phyloP scores from a whole-genome alignment of 1,140 invertebrate species.

The Drosophila biarmipes region DNA sequence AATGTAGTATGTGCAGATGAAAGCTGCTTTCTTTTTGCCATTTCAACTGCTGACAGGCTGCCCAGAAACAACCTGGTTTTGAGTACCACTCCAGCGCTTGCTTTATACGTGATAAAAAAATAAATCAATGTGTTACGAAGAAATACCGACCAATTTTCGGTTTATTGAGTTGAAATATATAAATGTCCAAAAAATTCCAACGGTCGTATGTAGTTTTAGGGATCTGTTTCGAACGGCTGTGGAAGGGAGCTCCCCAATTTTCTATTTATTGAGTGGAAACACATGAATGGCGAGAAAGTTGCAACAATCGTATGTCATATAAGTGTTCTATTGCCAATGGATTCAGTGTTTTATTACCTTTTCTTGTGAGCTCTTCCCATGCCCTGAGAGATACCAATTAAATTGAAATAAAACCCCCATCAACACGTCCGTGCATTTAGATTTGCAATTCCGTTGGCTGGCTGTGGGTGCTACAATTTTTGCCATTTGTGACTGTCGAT shows the following conservation, averaged over 20 bases:
- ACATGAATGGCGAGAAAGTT: background rate
- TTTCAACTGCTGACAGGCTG: background rate
- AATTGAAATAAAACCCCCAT: conserved; percentile 10
- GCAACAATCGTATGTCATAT: too few species aligned
- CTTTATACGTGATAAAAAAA: background rate
- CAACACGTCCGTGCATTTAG: conserved; percentile 27
- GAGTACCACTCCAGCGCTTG: background rate
- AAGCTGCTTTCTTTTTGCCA: background rate
- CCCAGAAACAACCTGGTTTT: background rate
- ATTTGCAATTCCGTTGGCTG: conserved; percentile 9
- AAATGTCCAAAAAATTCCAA: too few species aligned
- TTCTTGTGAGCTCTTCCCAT: background rate
- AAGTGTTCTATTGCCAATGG: too few species aligned
- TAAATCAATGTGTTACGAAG: too few species aligned
- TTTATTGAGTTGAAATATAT: too few species aligned
- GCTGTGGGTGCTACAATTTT: conserved; percentile 1
- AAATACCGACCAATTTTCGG: too few species aligned
- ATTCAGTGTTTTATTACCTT: background rate
- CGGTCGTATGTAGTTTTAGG: too few species aligned
- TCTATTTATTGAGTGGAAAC: background rate
- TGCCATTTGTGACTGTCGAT: conserved; percentile 40
- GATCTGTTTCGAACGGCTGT: too few species aligned
- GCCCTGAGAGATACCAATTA: conserved; percentile 5
- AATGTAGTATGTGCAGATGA: conserved; percentile 1
- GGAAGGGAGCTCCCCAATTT: too few species aligned